phyloP scores from a whole-genome alignment of 2,113 vertebrate genomes.

The Miniopterus natalensis region DNA sequence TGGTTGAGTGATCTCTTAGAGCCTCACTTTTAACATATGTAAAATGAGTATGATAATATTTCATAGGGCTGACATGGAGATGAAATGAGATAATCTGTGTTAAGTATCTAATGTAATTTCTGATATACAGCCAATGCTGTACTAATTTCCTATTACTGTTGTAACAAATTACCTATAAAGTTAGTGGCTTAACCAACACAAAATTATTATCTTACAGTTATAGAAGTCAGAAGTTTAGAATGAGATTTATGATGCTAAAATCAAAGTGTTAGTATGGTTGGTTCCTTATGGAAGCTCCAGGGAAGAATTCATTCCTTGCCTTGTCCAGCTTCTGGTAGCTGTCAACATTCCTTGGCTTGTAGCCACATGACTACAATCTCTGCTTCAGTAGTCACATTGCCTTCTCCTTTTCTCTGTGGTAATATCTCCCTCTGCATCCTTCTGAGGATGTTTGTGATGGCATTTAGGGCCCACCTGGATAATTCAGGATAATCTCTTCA shows the following conservation, averaged over 20 bases:
- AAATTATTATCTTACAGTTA: constrained; percentile 37
- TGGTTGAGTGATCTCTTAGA: constrained; percentile 13
- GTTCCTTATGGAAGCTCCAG: background rate
- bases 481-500: background rate
- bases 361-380: background rate
- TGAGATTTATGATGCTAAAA: background rate
- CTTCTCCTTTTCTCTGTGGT: background rate
- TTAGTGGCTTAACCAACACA: background rate
- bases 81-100: background rate
- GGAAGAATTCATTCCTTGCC: background rate
- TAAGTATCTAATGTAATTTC: background rate
- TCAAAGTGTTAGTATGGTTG: background rate
- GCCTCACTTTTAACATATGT: constrained; percentile 4
- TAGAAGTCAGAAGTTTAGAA: background rate
- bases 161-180: background rate
- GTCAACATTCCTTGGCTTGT: background rate
- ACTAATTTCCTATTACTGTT: constrained; percentile 11
- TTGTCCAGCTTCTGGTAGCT: background rate
- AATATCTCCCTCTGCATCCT: background rate
- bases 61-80: background rate
- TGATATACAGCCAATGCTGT: background rate
- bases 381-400: background rate
- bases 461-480: background rate
- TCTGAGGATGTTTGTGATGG: constrained; percentile 23
- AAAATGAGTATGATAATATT: constrained; percentile 48